Base-by-base conservation (phyloP, 2,797 vertebrate species). In the Lepus townsendii region DNA sequence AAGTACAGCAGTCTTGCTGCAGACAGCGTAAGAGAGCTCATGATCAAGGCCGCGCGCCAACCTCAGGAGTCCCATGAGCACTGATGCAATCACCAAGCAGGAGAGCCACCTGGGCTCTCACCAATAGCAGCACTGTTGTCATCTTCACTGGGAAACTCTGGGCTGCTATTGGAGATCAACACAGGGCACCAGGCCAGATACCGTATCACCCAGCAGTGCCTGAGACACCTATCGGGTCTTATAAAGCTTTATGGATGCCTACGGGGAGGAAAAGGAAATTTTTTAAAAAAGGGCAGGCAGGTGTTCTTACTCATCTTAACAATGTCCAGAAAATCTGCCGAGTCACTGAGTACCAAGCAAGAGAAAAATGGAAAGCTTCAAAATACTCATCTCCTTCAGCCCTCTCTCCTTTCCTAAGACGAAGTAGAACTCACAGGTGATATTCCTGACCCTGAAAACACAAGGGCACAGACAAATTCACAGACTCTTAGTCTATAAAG, bases 301-400 rank as follows among this genome's bases (percentile, higher is more conserved):
- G 94, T 95, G 65, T 88, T 94, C 91, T 14, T 57, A 94, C 93
- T 96, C 78, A 88, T 96, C 84, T 65, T 1, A 87, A 96, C 54
- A 77, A 54, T 84, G 78, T 50, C 96, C 92, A 93, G 79, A 94
- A 73, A 95, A 94, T 90, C 60, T 98, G 97, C 98, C 97, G 97
- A 98, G 94, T 98, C 98, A 98, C 57, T 71, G 84, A 95, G 94
- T 75, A 72, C 93, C 84, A 79, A 71, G 76, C 93, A 96, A 95
- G 97, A 94, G 90, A 77, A 95, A 96, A 91, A 96, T 57, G 94
- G 97, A 95, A 91, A 87, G 89, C 90, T 76, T 85, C 19, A 52
- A 95, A 95, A 92, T 8, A 2, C 69, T 73, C 50, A 7, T 93
- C 90, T 95, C 97, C 62, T 90, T 78, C 88, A 80, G 30, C 80